Base-by-base conservation (phyloP, 2,888 invertebrate species). In the Amaurobius ferox region DNA sequence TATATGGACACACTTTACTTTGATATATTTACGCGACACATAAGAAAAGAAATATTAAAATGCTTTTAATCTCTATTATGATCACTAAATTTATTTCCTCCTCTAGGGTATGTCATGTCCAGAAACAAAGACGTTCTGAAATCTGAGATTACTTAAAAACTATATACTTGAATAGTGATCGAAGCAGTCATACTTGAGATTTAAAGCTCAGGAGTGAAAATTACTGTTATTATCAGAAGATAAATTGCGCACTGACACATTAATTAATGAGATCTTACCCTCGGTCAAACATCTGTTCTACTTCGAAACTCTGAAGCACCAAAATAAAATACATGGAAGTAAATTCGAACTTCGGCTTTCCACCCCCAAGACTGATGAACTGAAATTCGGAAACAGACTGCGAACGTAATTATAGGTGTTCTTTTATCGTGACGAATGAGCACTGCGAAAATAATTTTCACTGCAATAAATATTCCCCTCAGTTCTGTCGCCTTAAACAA, bases 381-480 rank as follows among this genome's bases (percentile, higher is more conserved):
- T n/a, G 61, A 72, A 70, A 72, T 74, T 81, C 26, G 62, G 68
- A 81, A 81, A 68, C 68, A 61, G 80, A 81, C 80, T 74, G n/a
- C 13, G 80, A 70, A 40, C 80, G 62, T 81, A 74, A 81, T 81
- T 81, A 81, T 74, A 81, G 80, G 68, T 81, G 80, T 74, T 68
- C 44, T 35, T 28, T 44, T 61, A 19, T 32, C 68, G 55, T 81
- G 74, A 81, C 66, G 67, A 81, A 81, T 81, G 74, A 44, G 73
- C 62, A 73, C n/a, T 68, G 80, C 62, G 48, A 55, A 64, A 13
- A 13, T 61, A 74, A 67, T 61, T 81, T 81, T 74, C 62, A 29
- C 39, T 19, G 39, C 55, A 55, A 72, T 80, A 67, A 67, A 80
- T 80, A 67, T 80, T 78, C 68, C 9, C 16, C 16, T 13, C 2